Evolutionary conservation across 2,888 invertebrate species (phyloP).

Genomic region (Margaritifera margaritifera): DNA sequence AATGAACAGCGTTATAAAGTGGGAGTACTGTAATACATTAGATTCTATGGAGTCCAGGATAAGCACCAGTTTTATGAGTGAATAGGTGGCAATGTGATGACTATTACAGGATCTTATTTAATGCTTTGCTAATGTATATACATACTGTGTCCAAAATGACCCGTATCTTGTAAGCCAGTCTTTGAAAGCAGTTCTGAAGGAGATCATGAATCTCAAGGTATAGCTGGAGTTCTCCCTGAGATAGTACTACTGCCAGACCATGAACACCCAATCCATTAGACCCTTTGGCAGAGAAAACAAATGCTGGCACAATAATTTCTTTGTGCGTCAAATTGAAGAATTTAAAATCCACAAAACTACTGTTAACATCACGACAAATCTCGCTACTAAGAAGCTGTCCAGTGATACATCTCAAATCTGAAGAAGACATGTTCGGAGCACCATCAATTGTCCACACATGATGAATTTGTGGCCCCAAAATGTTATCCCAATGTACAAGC

Average conservation of each 20-base stretch:
- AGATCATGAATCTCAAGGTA: conserved; percentile 62
- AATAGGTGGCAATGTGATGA: no score
- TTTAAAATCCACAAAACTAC: conserved; percentile 63
- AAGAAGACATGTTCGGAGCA: conserved; percentile 26
- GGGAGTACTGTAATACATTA: no score
- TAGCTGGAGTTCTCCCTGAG: conserved; percentile 46
- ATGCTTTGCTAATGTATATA: not conserved
- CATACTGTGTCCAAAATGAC: conserved; percentile 63
- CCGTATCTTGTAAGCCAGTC: conserved; percentile 61
- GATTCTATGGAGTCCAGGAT: no score
- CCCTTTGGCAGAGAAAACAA: conserved; percentile 65
- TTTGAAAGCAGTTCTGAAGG: conserved; percentile 56
- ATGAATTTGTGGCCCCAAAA: conserved; percentile 66
- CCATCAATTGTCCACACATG: conserved; percentile 63
- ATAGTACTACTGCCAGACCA: conserved; percentile 62
- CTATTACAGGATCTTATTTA: no score
- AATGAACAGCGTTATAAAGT: no score
- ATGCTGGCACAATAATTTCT: conserved; percentile 60
- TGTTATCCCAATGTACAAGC: conserved; percentile 70
- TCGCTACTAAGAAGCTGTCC: conserved; percentile 68
- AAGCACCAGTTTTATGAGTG: no score
- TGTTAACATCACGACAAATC: conserved; percentile 64
- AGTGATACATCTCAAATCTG: conserved; percentile 58
- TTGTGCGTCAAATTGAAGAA: conserved; percentile 64
- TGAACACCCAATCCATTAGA: conserved; percentile 58